Percentiles rank a stretch among this genome's conserved stretches.
Evolutionary conservation across 2,113 vertebrate species (phyloP).

Genomic region (Gallinago media): DNA sequence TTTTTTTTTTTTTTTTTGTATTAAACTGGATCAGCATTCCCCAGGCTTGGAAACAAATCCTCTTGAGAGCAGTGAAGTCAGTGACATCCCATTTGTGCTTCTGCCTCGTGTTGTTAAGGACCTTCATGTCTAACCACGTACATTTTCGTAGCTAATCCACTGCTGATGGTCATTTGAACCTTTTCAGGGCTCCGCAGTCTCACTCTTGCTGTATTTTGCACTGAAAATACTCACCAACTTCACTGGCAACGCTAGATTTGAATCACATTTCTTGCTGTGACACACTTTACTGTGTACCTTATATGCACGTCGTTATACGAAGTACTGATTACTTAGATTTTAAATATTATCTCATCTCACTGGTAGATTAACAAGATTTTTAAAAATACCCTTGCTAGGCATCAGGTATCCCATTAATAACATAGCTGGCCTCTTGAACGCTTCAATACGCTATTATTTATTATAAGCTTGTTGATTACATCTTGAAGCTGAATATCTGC

Average conservation of each 20-base stretch:
- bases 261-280: neutral
- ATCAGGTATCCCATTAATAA: neutral
- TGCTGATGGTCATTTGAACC: neutral
- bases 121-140: neutral
- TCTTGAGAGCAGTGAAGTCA: neutral
- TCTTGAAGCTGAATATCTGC: slow-evolving; percentile 6
- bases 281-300: neutral
- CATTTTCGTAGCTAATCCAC: neutral
- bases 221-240: neutral
- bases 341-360: neutral
- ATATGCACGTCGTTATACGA: neutral
- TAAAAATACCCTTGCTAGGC: neutral
- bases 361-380: neutral
- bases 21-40: neutral
- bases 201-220: neutral
- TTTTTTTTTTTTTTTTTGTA: neutral
- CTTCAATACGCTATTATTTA: neutral
- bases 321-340: neutral
- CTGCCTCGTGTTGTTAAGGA: neutral
- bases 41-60: neutral
- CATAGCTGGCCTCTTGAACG: neutral
- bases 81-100: neutral
- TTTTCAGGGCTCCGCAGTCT: neutral
- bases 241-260: neutral
- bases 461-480: neutral